A percentile compares a stretch with the other conserved stretches of the same genome.
Evolutionary conservation across 1,140 invertebrate species (phyloP).

Genomic region (Catajapyx aquilonaris): DNA sequence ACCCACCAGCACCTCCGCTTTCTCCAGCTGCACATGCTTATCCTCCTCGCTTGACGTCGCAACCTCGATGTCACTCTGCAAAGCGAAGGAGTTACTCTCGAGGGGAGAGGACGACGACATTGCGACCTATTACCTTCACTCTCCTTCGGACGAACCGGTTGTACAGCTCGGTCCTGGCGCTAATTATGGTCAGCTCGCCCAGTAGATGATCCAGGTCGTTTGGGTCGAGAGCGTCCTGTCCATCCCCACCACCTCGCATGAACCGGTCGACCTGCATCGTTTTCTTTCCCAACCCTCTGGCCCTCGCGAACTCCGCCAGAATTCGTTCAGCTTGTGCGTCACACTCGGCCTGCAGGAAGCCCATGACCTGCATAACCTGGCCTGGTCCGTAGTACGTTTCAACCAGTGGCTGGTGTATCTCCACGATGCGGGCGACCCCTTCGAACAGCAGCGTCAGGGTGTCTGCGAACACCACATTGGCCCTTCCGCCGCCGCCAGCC

Average conservation of each 20-base stretch:
- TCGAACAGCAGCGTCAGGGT: slow-evolving; percentile 69
- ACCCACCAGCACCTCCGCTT: slow-evolving; percentile 45
- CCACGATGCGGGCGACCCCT: slow-evolving; percentile 65
- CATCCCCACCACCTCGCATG: slow-evolving; percentile 17
- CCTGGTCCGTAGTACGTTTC: slow-evolving; percentile 86
- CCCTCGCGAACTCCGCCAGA: slow-evolving; percentile 53
- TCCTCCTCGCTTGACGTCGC: slow-evolving; percentile 30
- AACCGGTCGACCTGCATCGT: slow-evolving; percentile 37
- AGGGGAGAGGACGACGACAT: not conserved
- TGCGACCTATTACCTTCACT: slow-evolving; percentile 34
- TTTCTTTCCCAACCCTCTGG: slow-evolving; percentile 43
- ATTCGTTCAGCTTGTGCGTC: slow-evolving; percentile 49
- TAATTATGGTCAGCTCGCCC: slow-evolving; percentile 77
- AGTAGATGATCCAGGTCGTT: slow-evolving; percentile 74
- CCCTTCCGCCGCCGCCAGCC: slow-evolving; percentile 39
- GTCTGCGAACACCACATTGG: slow-evolving; percentile 58
- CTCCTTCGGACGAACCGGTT: slow-evolving; percentile 66
- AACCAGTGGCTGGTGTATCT: slow-evolving; percentile 78
- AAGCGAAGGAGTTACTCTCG: slow-evolving; percentile 4
- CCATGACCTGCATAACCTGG: slow-evolving; percentile 43
- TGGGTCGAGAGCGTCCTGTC: slow-evolving; percentile 34
- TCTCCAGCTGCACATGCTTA: slow-evolving; percentile 26
- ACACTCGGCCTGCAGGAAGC: slow-evolving; percentile 65
- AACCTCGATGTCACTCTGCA: slow-evolving; percentile 45
- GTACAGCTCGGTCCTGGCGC: slow-evolving; percentile 76